phyloP scores from a whole-genome alignment of 2,888 invertebrate species.

The Drosophila neutralis region DNA sequence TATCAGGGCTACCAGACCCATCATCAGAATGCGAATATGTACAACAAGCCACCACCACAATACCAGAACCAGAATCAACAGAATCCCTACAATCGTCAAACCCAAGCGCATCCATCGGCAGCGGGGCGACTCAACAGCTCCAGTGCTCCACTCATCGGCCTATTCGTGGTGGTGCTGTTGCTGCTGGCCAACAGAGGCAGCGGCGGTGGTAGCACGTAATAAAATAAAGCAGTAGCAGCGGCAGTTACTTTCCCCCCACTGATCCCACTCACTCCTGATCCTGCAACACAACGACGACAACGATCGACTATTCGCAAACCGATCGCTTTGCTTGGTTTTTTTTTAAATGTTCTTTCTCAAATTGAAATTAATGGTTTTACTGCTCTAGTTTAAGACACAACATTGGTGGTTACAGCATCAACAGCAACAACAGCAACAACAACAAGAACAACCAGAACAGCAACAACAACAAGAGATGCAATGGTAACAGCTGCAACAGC shows the following conservation, averaged over 20 bases:
- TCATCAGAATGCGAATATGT: conserved; percentile 83
- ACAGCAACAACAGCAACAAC: conserved; percentile 10
- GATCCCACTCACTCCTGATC: conserved; percentile 1
- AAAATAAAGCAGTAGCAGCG: conserved; percentile 31
- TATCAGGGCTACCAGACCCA: conserved; percentile 79
- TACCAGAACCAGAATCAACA: conserved; percentile 83
- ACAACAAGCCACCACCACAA: conserved; percentile 84
- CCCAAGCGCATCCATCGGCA: conserved; percentile 82
- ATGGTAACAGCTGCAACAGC: conserved; percentile 1
- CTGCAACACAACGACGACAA: conserved; percentile 17
- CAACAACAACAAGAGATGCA: conserved; percentile 8
- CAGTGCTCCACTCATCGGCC: conserved; percentile 11
- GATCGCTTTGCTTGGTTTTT: conserved; percentile 11
- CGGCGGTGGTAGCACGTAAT: conserved; percentile 48
- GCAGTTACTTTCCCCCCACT: background rate
- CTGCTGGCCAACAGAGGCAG: conserved; percentile 20
- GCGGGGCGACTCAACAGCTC: conserved; percentile 22
- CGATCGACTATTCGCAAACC: conserved; percentile 19
- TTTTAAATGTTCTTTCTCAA: conserved; percentile 1
- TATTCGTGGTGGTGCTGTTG: conserved; percentile 15
- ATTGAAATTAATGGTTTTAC: conserved; percentile 9
- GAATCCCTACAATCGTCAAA: conserved; percentile 84
- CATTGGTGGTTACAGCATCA: background rate
- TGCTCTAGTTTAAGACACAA: conserved; percentile 20
- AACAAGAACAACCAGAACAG: background rate